Evolutionary conservation across 2,113 vertebrate species (phyloP), one percentile per base, ranked within the genome.

Genomic region (Dasypus novemcinctus): DNA sequence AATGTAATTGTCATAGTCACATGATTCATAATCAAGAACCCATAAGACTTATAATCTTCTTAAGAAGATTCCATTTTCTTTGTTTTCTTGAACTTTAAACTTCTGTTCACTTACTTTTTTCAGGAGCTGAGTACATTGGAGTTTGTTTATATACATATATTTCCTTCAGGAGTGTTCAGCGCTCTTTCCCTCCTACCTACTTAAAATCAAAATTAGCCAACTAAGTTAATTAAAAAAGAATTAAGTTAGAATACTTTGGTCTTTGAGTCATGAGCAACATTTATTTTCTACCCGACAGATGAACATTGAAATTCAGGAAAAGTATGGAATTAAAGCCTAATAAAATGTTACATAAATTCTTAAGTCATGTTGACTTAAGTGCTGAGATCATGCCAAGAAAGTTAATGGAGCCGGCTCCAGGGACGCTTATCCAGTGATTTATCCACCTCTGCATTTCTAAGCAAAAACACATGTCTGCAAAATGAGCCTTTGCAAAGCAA

Each of bases 351-450:
- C 93, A 98, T 97, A 98, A 98, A 98, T 91, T 97, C 96, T 97
- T 97, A 98, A 98, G 98, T 97, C 97, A 97, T 97, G 96, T 98
- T 98, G 98, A 98, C 98, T 98, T 96, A 98, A 98, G 95, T 96
- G 96, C 94, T 98, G 98, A 98, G 94, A 96, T 97, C 97, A 97
- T 96, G 98, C 98, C 98, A 98, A 98, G 97, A 97, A 98, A 98
- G 96, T 98, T 98, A 98, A 98, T 97, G 96, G 91, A 97, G 91
- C 94, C 94, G 95, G 93, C 96, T 97, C 97, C 25, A 8, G 71
- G 95, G 96, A 96, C 43, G 21, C 87, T 87, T 90, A 94, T 96
- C 94, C 96, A 59, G 93, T 97, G 97, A 97, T 98, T 98, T 98
- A 97, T 97, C 97, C 96, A 97, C 94, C 98, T 97, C 96, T 97